Evolutionary conservation across 92 coral and sea anemone species (phyloP).

Genomic region (Paragorgia papillata): DNA sequence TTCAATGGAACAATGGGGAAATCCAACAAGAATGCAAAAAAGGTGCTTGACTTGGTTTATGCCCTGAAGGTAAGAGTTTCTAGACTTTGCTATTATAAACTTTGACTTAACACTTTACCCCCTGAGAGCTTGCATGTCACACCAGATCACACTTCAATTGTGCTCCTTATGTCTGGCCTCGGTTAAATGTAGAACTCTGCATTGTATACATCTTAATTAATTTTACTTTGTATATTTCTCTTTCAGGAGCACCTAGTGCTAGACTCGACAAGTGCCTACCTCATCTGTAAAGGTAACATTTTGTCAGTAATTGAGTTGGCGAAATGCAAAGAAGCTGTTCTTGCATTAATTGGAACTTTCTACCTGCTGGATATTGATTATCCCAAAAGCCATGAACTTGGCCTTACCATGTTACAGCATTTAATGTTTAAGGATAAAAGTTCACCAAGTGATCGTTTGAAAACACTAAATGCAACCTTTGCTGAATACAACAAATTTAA

Average conservation of each 20-base stretch:
- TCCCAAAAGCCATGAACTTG: slow-evolving; percentile 11
- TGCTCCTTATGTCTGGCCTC: too few species aligned
- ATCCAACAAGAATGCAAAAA: too few species aligned
- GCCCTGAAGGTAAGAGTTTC: too few species aligned
- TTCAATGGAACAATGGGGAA: too few species aligned
- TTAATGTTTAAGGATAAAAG: background rate
- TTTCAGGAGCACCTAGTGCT: slow-evolving; percentile 6
- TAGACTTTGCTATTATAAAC: too few species aligned
- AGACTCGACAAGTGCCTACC: background rate
- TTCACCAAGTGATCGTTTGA: background rate
- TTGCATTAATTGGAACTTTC: slow-evolving; percentile 2
- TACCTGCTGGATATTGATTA: slow-evolving; percentile 17
- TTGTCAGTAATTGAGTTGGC: background rate
- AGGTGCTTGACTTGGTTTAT: too few species aligned
- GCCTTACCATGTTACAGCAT: slow-evolving; percentile 5
- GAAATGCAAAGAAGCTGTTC: slow-evolving; percentile 6
- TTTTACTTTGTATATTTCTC: too few species aligned
- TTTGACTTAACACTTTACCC: too few species aligned
- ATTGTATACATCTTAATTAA: too few species aligned
- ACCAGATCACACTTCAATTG: too few species aligned
- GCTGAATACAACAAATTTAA: background rate
- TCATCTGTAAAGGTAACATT: background rate
- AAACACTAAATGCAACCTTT: background rate
- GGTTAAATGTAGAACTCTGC: too few species aligned
- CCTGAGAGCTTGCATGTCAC: too few species aligned